phyloP scores from a whole-genome alignment of 2,888 invertebrate species.

The Andricus curvator region DNA sequence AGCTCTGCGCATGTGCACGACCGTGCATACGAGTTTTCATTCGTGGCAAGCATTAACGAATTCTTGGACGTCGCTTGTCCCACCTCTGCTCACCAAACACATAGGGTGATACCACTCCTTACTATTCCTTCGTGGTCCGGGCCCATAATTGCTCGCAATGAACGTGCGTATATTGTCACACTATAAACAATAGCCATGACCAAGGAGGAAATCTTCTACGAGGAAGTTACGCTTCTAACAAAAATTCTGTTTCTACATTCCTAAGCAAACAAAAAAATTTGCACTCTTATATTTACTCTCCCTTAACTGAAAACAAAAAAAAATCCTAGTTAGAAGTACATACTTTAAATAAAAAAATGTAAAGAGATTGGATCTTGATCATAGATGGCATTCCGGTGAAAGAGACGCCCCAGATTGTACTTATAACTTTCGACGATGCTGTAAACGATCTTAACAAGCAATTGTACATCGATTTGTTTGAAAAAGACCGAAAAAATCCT shows the following conservation, averaged over 20 bases:
- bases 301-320: no score
- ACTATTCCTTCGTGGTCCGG: no score
- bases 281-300: no score
- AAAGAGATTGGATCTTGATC: not conserved
- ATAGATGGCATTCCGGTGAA: constrained; percentile 89
- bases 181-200: constrained; percentile 16
- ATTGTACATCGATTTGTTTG: constrained; percentile 92
- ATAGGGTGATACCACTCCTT: no score
- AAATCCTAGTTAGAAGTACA: no score
- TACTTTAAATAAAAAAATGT: not conserved
- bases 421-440: constrained; percentile 96
- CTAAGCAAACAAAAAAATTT: no score
- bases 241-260: not conserved
- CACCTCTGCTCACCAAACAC: no score
- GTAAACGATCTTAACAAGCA: constrained; percentile 97
- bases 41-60: no score
- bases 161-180: constrained; percentile 22
- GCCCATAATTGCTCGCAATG: constrained; percentile 40
- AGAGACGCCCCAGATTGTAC: constrained; percentile 93
- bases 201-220: constrained; percentile 29
- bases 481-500: constrained; percentile 93
- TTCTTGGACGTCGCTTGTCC: no score
- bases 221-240: not conserved
- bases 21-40: no score
- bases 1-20: no score